Evolutionary conservation across 1,140 invertebrate species (phyloP), one percentile per base, ranked within the genome.

Genomic region (Agraylea sexmaculata): DNA sequence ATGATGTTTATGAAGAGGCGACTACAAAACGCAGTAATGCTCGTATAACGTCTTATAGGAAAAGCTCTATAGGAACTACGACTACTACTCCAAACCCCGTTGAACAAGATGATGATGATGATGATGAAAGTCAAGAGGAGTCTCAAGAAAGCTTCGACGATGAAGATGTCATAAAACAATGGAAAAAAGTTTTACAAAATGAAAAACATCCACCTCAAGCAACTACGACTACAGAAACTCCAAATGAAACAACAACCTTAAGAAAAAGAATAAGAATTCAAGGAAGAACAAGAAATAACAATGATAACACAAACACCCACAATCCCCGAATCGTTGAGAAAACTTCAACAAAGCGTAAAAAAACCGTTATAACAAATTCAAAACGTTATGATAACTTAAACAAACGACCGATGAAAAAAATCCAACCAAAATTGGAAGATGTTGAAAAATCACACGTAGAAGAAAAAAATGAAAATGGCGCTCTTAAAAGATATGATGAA

Each of bases 121-220:
- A 18, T 40, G 17, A 36, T 6, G 34, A 36, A 12, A 32, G 33
- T 25, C 7, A 3, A 37, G 15, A 20, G 5, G 19, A 11, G 4
- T 7, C 11, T 18, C 10, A 42, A 19, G 3, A 16, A 31, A 13
- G 13, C 8, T 28, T 18, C 17, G 31, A 34, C 27, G 2, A 12
- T 38, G 28, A 42, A 33, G 16, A 28, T 42, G 44, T 25, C n/a
- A 6, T 39, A 42, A 43, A 17, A 40, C 37, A 34, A 46, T 45
- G 27, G 46, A 11, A 30, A 32, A 60, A 56, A 3, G 58, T 57
- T 30, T 46, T 58, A 13, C 51, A 57, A 40, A 55, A 57, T 27
- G 56, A 53, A 16, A 59, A 54, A 42, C 54, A 53, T 37, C 55
- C 55, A 38, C 31, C n/a, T 17, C 10, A 42, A 16, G 35, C 23